Conservation (phyloP, 2,797 vertebrate genomes). For the Hippoglossus hippoglossus region DNA sequence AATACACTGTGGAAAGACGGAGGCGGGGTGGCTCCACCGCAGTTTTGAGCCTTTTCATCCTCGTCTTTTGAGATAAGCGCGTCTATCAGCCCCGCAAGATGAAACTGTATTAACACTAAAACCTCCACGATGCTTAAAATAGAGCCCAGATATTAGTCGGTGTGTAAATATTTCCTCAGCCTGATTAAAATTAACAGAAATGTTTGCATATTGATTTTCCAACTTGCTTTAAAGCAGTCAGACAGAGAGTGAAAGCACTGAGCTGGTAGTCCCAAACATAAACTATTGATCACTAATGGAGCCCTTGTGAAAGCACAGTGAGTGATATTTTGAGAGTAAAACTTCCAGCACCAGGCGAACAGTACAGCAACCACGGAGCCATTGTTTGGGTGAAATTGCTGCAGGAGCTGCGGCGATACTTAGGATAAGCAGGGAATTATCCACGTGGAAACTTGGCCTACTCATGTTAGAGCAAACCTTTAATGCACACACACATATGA, state of each 20-base stretch:
- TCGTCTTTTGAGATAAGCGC: conserved; percentile 39
- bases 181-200: conserved; percentile 52
- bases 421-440: conserved; percentile 47
- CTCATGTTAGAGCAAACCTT: conserved; percentile 35
- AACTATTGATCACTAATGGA: conserved; percentile 59
- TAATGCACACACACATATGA: conserved; percentile 40
- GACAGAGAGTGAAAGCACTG: conserved; percentile 41
- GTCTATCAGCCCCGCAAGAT: conserved; percentile 36
- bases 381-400: conserved; percentile 39
- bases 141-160: conserved; percentile 37
- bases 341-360: conserved; percentile 28
- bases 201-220: conserved; percentile 54
- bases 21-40: conserved; percentile 26
- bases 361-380: conserved; percentile 14
- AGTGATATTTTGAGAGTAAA: conserved; percentile 38
- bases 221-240: conserved; percentile 25
- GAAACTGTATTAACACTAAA: conserved; percentile 46
- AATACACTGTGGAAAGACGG: conserved; percentile 44
- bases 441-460: conserved; percentile 38
- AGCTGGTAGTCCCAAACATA: conserved; percentile 40
- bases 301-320: conserved; percentile 31
- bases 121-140: conserved; percentile 44
- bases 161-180: conserved; percentile 53
- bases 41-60: conserved; percentile 36
- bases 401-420: conserved; percentile 35